These are phyloP conservation scores for Drosophila bipectinata DNA, from an alignment of 1,140 invertebrate genomes.

Conservation along the genomic window DNA sequence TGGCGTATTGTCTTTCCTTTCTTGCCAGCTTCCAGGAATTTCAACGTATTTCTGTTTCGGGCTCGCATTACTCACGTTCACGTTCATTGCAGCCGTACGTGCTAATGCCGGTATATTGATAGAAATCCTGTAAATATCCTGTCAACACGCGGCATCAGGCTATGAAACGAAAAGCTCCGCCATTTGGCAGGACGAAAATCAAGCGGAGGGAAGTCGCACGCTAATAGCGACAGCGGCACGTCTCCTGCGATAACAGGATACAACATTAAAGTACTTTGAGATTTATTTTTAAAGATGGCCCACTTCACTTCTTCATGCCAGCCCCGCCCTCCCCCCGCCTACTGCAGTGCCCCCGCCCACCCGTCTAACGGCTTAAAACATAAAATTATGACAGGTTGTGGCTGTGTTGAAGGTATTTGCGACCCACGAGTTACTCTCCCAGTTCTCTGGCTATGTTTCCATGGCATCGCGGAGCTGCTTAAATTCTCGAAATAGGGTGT, in stretches of 20 bases:
- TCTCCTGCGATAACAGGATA: slow-evolving; percentile 64
- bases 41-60: slow-evolving; percentile 3
- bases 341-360: slow-evolving; percentile 11
- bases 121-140: slow-evolving; percentile 81
- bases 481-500: background rate
- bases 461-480: slow-evolving; percentile 20
- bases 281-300: slow-evolving; percentile 70
- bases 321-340: background rate
- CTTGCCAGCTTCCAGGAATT: background rate
- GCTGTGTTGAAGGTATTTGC: slow-evolving; percentile 44
- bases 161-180: slow-evolving; percentile 29
- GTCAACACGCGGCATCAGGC: slow-evolving; percentile 64
- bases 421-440: slow-evolving; percentile 24
- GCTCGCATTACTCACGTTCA: slow-evolving; percentile 59
- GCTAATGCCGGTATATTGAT: slow-evolving; percentile 77
- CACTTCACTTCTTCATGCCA: slow-evolving; percentile 21
- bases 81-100: slow-evolving; percentile 69
- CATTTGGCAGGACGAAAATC: slow-evolving; percentile 37
- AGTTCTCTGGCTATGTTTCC: slow-evolving; percentile 6
- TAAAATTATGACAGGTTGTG: slow-evolving; percentile 74
- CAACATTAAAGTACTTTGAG: slow-evolving; percentile 70
- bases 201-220: slow-evolving; percentile 38
- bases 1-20: slow-evolving; percentile 14
- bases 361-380: slow-evolving; percentile 57
- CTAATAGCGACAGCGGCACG: slow-evolving; percentile 77